These are phyloP conservation scores for Theristicus caerulescens DNA, from an alignment of 2,113 vertebrate genomes.

Conservation along the genomic window DNA sequence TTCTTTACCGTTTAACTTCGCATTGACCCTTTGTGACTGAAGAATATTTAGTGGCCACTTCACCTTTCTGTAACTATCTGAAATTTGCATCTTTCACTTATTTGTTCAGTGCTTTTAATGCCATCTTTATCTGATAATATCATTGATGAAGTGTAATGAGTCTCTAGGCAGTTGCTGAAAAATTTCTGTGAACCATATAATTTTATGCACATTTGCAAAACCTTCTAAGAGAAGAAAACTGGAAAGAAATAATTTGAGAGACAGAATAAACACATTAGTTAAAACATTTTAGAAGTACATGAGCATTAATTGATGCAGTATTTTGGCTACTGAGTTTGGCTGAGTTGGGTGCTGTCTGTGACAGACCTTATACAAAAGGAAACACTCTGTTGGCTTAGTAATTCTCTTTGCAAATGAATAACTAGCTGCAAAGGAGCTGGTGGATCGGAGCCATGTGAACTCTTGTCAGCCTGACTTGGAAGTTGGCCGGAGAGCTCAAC, in stretches of 20 bases:
- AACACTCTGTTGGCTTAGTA: slow-evolving; percentile 8
- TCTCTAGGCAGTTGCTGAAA: slow-evolving; percentile 6
- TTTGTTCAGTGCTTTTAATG: neutral
- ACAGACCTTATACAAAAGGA: neutral
- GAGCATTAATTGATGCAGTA: neutral
- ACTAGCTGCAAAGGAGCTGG: slow-evolving; percentile 30
- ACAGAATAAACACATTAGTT: neutral
- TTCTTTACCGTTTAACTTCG: neutral
- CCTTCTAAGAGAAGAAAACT: neutral
- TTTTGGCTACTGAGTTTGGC: slow-evolving; percentile 16
- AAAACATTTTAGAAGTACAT: neutral
- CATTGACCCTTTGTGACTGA: neutral
- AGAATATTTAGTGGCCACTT: neutral
- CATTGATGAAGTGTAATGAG: neutral
- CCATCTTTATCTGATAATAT: neutral
- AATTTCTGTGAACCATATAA: neutral
- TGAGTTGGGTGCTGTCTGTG: neutral
- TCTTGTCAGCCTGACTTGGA: slow-evolving; percentile 32
- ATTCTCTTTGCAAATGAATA: slow-evolving; percentile 37
- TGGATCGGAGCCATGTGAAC: slow-evolving; percentile 51
- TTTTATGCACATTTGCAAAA: neutral
- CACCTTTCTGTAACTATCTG: neutral
- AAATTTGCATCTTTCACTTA: neutral
- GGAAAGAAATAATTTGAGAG: neutral
- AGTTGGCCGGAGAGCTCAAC: slow-evolving; percentile 28